A percentile compares a stretch with the other conserved stretches of the same genome.
phyloP scores from a whole-genome alignment of 2,797 vertebrate genomes.

The Sylvia borin region DNA sequence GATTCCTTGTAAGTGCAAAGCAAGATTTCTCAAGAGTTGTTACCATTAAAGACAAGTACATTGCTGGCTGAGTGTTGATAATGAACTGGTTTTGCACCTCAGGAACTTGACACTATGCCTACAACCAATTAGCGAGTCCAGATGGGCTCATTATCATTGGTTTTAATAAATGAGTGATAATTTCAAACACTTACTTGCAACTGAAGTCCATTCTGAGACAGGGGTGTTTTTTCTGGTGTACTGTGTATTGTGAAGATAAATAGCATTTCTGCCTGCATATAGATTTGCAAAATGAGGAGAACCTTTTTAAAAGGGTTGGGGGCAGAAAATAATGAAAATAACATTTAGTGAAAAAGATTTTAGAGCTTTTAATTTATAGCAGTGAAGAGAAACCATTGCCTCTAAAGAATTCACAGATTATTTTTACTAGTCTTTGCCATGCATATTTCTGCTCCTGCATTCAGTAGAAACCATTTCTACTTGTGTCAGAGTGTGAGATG shows the following conservation, averaged over 20 bases:
- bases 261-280: not conserved
- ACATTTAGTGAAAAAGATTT: not conserved
- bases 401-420: not conserved
- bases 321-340: not conserved
- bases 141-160: not conserved
- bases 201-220: not conserved
- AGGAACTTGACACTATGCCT: not conserved
- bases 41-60: not conserved
- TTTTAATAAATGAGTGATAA: conserved; percentile 10
- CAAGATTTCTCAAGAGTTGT: conserved; percentile 9
- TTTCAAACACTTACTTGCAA: conserved; percentile 22
- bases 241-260: not conserved
- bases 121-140: conserved; percentile 21
- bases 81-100: not conserved
- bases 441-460: not conserved
- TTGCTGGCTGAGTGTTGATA: conserved; percentile 1
- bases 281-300: not conserved
- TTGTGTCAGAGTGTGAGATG: not conserved
- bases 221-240: not conserved
- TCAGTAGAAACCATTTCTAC: not conserved
- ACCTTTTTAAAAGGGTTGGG: not conserved
- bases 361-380: not conserved
- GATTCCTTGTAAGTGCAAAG: not conserved
- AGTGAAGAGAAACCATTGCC: not conserved
- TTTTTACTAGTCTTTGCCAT: not conserved